Conservation (phyloP, 2,797 vertebrate species). For the Delichon dasypus region DNA sequence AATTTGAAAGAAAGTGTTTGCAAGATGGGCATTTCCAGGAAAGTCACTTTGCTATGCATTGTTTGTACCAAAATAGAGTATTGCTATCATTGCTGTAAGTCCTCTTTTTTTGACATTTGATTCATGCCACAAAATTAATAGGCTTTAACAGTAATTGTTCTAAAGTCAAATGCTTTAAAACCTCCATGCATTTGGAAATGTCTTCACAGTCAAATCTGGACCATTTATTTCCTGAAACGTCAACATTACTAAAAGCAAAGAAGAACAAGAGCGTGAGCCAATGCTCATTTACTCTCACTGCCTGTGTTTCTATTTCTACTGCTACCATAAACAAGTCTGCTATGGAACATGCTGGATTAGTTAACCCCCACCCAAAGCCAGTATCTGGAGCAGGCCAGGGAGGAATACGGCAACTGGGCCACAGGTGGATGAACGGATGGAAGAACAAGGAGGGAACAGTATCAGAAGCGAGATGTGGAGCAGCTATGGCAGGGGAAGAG, state of each 20-base stretch:
- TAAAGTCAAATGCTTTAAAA: not conserved
- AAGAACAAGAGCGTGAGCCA: not conserved
- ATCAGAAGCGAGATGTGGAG: not conserved
- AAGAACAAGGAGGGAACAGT: not conserved
- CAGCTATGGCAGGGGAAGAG: not conserved
- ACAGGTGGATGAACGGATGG: not conserved
- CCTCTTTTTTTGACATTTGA: not conserved
- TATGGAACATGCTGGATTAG: not conserved
- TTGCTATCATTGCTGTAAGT: not conserved
- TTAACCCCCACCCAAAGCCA: not conserved
- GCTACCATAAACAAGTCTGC: not conserved
- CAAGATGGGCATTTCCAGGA: not conserved
- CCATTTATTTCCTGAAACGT: not conserved
- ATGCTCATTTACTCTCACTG: not conserved
- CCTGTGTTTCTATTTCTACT: not conserved
- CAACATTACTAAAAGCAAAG: not conserved
- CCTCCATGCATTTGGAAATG: not conserved
- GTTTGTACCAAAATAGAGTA: constrained; percentile 26
- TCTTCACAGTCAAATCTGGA: not conserved
- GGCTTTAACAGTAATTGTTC: constrained; percentile 2
- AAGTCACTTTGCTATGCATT: constrained; percentile 3
- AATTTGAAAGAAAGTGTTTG: not conserved
- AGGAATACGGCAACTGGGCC: not conserved
- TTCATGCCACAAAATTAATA: constrained; percentile 1
- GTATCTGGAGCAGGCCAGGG: not conserved